A percentile compares a stretch with the other conserved stretches of the same genome.
Conservation (phyloP, 2,113 vertebrate species). For the Motacilla alba region DNA sequence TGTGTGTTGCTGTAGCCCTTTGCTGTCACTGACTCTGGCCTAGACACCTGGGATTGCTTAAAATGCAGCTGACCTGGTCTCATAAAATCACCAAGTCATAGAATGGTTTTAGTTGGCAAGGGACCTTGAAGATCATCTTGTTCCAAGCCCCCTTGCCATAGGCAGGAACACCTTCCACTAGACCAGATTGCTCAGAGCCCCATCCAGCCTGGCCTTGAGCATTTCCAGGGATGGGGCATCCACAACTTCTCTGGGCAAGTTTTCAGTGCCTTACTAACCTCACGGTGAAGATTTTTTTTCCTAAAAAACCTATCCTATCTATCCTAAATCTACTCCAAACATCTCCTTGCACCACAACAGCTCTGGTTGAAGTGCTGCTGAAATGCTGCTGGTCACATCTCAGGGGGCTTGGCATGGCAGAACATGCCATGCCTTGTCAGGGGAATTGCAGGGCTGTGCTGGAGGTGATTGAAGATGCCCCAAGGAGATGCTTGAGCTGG, state of each 20-base stretch:
- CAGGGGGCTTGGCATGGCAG: background rate
- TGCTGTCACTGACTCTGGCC: background rate
- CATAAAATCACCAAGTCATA: background rate
- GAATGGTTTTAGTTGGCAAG: background rate
- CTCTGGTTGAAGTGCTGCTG: background rate
- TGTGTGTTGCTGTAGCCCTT: fast-evolving
- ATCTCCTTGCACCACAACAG: background rate
- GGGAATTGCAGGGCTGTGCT: background rate
- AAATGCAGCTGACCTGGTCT: background rate
- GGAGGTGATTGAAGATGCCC: background rate
- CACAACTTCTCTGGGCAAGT: background rate
- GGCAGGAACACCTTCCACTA: background rate
- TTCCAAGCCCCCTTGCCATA: background rate
- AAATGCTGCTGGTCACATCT: background rate
- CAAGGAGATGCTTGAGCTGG: background rate
- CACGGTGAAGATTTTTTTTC: background rate
- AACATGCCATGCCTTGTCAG: fast-evolving
- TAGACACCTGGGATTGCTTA: fast-evolving
- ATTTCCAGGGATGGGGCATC: background rate
- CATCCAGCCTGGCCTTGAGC: background rate
- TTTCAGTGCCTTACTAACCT: background rate
- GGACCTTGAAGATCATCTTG: fast-evolving
- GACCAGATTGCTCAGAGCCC: background rate
- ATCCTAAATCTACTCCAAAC: background rate
- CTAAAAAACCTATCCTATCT: background rate